Percentiles rank a stretch among this genome's conserved stretches.
These are phyloP conservation scores for Drosophila putrida DNA, from an alignment of 2,888 invertebrate genomes.

Conservation along the genomic window DNA sequence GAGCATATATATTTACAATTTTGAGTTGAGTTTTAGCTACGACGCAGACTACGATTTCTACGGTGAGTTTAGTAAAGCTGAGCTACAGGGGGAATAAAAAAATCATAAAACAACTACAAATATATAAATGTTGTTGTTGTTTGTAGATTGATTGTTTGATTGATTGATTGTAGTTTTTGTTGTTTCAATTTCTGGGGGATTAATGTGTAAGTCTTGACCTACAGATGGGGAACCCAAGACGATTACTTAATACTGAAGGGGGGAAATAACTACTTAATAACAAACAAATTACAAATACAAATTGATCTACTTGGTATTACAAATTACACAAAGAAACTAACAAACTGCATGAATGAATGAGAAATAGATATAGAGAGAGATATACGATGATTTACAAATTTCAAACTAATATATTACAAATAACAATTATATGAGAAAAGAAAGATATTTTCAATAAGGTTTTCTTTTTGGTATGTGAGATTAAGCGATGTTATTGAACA, in stretches of 20 bases:
- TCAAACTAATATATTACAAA: conserved; percentile 66
- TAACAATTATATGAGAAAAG: conserved; percentile 34
- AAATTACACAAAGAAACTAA: conserved; percentile 56
- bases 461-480: conserved; percentile 27
- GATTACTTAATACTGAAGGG: conserved; percentile 33
- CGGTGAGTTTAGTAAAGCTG: conserved; percentile 82
- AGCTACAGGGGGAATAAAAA: conserved; percentile 59
- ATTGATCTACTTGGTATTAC: conserved; percentile 51
- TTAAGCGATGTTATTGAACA: conserved; percentile 50
- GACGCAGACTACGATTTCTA: conserved; percentile 73
- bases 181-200: conserved; percentile 47
- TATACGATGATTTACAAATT: conserved; percentile 51
- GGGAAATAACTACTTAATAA: conserved; percentile 53
- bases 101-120: conserved; percentile 36
- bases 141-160: conserved; percentile 28
- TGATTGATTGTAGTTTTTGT: conserved; percentile 48
- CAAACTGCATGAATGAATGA: conserved; percentile 58
- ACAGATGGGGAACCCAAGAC: conserved; percentile 46
- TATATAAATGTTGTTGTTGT: conserved; percentile 6
- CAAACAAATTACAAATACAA: conserved; percentile 62
- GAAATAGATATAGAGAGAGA: conserved; percentile 29
- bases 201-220: conserved; percentile 62
- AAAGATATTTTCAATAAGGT: conserved; percentile 28
- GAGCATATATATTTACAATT: conserved; percentile 31
- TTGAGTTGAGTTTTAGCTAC: conserved; percentile 52